Conservation (phyloP, 2,888 invertebrate genomes). For the Shargacucullia verbasci region DNA sequence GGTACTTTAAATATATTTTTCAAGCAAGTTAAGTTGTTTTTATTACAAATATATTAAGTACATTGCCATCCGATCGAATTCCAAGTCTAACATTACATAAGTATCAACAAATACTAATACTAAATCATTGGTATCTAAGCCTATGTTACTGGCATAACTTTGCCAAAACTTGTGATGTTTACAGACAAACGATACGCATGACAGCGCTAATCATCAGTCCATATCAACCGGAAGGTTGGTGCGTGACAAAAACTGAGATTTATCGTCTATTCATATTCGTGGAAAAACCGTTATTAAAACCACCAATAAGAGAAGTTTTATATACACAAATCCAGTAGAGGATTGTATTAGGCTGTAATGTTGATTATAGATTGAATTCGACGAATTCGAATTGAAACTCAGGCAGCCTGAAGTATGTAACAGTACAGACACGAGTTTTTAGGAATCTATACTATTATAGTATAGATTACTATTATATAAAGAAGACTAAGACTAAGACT, state of each 20-base stretch:
- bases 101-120: background rate
- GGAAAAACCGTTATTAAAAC: background rate
- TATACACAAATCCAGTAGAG: background rate
- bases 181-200: background rate
- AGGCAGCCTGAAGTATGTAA: too few relatives aligned
- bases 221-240: slow-evolving; percentile 4
- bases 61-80: slow-evolving; percentile 14
- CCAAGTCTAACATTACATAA: background rate
- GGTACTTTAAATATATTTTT: too few relatives aligned
- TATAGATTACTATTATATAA: too few relatives aligned
- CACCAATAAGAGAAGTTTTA: background rate
- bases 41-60: slow-evolving; percentile 2
- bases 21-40: too few relatives aligned
- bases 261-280: background rate
- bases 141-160: too few relatives aligned
- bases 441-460: too few relatives aligned
- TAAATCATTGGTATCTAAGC: too few relatives aligned
- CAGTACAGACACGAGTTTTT: too few relatives aligned
- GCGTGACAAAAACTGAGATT: background rate
- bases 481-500: too few relatives aligned
- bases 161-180: slow-evolving; percentile 1
- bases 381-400: too few relatives aligned
- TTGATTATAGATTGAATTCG: too few relatives aligned
- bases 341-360: too few relatives aligned
- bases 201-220: background rate